Percentiles rank a stretch among this genome's conserved stretches.
Evolutionary conservation across 2,797 vertebrate species (phyloP).

Genomic region (Phylloscopus collybita): DNA sequence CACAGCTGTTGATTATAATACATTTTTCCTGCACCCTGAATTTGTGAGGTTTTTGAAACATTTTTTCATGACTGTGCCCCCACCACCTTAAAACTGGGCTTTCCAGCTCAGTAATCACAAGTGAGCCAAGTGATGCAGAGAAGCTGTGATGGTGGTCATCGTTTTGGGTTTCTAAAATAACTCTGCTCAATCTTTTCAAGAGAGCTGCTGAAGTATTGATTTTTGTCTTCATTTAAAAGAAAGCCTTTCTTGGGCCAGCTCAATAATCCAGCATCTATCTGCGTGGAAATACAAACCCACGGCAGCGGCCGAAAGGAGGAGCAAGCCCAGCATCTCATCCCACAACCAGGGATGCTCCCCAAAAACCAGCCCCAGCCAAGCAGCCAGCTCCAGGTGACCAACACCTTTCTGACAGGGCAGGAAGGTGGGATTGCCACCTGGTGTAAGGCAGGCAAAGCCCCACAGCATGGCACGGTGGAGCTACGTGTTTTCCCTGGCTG

Average conservation of each 20-base stretch:
- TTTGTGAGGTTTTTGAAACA: neutral
- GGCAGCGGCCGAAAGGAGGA: neutral
- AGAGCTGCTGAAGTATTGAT: neutral
- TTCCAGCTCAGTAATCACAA: neutral
- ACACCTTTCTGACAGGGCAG: neutral
- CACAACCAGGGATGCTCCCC: neutral
- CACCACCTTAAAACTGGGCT: neutral
- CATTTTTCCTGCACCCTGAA: neutral
- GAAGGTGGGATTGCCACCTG: neutral
- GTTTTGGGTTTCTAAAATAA: neutral
- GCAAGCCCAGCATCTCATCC: neutral
- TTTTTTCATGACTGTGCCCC: neutral
- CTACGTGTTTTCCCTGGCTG: accelerated
- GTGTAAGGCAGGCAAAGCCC: neutral
- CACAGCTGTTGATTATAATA: neutral
- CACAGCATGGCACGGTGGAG: accelerated
- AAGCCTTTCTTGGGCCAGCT: neutral
- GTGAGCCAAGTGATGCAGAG: neutral
- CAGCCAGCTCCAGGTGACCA: neutral
- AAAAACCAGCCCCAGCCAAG: neutral
- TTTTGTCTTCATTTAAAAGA: neutral
- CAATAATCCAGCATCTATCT: neutral
- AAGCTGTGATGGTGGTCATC: neutral
- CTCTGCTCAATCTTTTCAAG: neutral
- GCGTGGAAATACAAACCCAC: neutral